Percentiles rank a stretch among this genome's conserved stretches.
Conservation (phyloP, 2,888 invertebrate genomes). For the Polydrusus pterygomalis region DNA sequence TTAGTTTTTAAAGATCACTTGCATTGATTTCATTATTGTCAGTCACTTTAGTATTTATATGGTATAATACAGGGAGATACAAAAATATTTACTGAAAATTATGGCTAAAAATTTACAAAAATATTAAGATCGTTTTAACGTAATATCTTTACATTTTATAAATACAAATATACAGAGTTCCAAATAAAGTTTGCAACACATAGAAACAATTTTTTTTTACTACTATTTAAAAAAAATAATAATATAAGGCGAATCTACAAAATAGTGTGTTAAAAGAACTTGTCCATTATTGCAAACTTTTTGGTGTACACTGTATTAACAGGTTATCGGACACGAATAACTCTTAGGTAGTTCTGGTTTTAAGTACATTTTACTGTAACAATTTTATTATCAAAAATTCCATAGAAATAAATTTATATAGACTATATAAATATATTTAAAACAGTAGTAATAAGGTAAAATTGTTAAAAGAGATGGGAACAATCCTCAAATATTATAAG, state of each 20-base stretch:
- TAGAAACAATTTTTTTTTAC: too few species aligned
- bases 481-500: neutral
- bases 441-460: conserved; percentile 48
- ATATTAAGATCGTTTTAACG: conserved; percentile 5
- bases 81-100: conserved; percentile 29
- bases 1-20: conserved; percentile 8
- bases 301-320: conserved; percentile 15
- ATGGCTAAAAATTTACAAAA: conserved; percentile 37
- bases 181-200: neutral
- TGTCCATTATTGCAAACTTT: neutral
- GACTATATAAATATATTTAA: conserved; percentile 61
- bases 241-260: neutral
- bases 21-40: conserved; percentile 27
- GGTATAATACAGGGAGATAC: conserved; percentile 33
- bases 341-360: conserved; percentile 15
- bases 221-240: neutral
- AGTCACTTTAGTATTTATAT: conserved; percentile 24
- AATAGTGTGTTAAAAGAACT: neutral
- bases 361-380: conserved; percentile 41
- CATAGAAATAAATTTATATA: conserved; percentile 59
- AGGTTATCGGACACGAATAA: conserved; percentile 32
- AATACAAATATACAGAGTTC: neutral
- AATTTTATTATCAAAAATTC: conserved; percentile 60
- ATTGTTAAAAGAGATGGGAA: conserved; percentile 41
- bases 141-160: conserved; percentile 11